phyloP scores from a whole-genome alignment of 2,113 vertebrate genomes.

The Anthoscopus minutus region DNA sequence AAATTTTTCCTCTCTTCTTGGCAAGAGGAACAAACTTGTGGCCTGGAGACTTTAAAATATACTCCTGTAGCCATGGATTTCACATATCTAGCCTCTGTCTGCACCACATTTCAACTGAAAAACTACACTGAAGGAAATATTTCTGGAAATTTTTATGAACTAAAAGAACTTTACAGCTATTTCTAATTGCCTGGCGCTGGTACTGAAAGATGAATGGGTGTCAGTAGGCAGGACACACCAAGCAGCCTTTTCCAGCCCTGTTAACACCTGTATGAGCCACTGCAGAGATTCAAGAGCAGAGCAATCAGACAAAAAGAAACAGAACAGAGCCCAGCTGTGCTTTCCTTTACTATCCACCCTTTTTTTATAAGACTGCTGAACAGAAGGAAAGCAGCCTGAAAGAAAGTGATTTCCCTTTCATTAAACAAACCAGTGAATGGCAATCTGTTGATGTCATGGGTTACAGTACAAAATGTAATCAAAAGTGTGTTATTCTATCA shows the following conservation, averaged over 20 bases:
- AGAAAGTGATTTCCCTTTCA: neutral
- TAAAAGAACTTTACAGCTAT: neutral
- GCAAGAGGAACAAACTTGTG: neutral
- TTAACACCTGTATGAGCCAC: neutral
- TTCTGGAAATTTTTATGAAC: constrained; percentile 47
- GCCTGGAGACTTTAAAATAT: constrained; percentile 6
- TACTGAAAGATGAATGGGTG: neutral
- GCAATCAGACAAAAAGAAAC: neutral
- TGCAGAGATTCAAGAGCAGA: neutral
- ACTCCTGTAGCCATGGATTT: constrained; percentile 38
- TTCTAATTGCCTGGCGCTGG: constrained; percentile 1
- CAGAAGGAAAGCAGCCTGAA: neutral
- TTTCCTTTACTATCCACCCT: neutral
- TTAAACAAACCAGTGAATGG: neutral
- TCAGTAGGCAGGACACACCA: neutral
- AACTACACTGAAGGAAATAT: neutral
- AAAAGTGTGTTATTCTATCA: no score
- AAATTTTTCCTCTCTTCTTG: constrained; percentile 39
- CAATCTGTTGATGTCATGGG: no score
- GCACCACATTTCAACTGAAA: neutral
- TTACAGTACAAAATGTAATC: no score
- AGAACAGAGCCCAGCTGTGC: neutral
- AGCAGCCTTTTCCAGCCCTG: neutral
- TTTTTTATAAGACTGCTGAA: neutral
- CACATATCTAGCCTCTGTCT: constrained; percentile 22